Conservation (phyloP, 1,140 invertebrate species). For the Eupristina koningsbergeri region DNA sequence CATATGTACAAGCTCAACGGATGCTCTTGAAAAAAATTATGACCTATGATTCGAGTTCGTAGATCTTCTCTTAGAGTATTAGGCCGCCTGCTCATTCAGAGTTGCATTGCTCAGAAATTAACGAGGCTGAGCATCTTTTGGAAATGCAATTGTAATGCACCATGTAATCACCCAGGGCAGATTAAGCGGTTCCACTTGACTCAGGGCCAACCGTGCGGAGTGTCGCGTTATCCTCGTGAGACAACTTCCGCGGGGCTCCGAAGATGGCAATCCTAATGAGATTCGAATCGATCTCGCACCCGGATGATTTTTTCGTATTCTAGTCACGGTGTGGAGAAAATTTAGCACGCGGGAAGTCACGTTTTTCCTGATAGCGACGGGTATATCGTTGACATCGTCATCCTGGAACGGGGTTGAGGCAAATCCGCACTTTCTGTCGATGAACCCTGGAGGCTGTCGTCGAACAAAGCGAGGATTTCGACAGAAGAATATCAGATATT, state of each 20-base stretch:
- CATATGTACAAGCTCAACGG: too few species aligned
- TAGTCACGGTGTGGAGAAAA: background rate
- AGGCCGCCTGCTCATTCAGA: background rate
- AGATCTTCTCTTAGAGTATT: background rate
- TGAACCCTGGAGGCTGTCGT: too few species aligned
- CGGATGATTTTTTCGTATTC: background rate
- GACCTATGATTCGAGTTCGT: background rate
- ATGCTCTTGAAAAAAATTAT: background rate
- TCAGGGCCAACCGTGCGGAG: background rate
- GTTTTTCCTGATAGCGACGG: background rate
- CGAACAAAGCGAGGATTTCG: too few species aligned
- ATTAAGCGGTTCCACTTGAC: background rate
- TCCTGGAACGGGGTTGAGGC: background rate
- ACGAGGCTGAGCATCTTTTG: background rate
- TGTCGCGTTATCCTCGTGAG: background rate
- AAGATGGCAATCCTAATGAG: background rate
- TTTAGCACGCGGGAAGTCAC: background rate
- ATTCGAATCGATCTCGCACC: conserved; percentile 17
- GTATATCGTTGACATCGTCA: background rate
- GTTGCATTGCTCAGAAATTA: background rate
- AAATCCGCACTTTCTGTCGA: background rate
- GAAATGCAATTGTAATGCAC: background rate
- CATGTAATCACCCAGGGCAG: background rate
- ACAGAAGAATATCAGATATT: background rate
- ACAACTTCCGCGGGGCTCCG: background rate